Evolutionary conservation across 2,797 vertebrate species (phyloP), one percentile per base, ranked within the genome.

Genomic region (Falco columbarius): DNA sequence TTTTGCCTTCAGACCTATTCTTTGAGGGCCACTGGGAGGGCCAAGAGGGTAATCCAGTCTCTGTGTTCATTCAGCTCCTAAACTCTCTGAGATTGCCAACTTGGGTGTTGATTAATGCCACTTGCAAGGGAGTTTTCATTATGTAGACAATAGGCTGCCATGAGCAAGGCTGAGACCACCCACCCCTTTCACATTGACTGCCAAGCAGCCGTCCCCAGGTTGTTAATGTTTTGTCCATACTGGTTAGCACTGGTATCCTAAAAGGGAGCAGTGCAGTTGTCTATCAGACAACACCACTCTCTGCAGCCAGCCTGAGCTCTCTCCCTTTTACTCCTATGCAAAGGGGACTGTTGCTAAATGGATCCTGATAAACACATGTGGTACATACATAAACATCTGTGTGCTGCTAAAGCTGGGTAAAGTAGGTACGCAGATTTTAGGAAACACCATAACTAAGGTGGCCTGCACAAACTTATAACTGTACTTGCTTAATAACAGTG

Each of bases 121-220:
- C 86, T 71, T 87, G 54, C 65, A 72, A 81, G 36, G 63, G 24
- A 89, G 27, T 86, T 95, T 96, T 96, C 90, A 36, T 83, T 32
- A 90, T 54, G 65, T 32, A 72, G 54, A 66, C 84, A 91, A 38
- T 16, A 81, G 73, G 74, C 59, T 95, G 49, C 80, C 71, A 77
- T 16, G 5, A 77, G 52, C 23, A 83, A 67, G 81, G 19, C 79
- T 93, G 77, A 95, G 90, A 95, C 87, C 86, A 96, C 52, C 90
- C 61, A 85, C 47, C 54, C 55, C 67, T 95, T 73, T 80, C 51
- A 89, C 19, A 59, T 0, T 40, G 61, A 36, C 42, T n/a, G 74
- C 38, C 38, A 19, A 87, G 80, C 38, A 90, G 34, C 76, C 12
- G 2, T 76, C 51, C 70, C n/a, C 46, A 74, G 32, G 54, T 72